These are phyloP conservation scores for Virgularia gustaviana DNA, from an alignment of 92 coral and sea anemone species.

Conservation along the genomic window DNA sequence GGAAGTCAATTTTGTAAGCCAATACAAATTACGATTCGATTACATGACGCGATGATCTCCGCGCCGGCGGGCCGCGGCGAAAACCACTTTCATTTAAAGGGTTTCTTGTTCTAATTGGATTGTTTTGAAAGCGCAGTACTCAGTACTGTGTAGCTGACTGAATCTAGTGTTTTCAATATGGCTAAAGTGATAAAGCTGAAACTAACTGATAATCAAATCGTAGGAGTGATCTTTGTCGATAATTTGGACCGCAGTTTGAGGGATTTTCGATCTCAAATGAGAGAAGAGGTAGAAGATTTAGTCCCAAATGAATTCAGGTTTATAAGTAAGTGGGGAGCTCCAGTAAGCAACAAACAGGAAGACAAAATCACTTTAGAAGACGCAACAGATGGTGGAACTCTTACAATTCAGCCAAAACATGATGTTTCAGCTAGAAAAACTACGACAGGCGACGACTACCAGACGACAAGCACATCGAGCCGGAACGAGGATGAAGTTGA, in stretches of 20 bases:
- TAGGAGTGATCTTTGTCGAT: neutral
- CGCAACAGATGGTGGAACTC: neutral
- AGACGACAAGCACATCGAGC: neutral
- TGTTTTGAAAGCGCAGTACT: too few relatives aligned
- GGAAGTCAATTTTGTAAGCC: too few relatives aligned
- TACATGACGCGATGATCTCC: too few relatives aligned
- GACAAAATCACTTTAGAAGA: neutral
- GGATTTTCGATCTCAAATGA: neutral
- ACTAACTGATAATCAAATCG: too few relatives aligned
- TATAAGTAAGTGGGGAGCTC: slow-evolving; percentile 2
- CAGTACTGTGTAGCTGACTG: too few relatives aligned
- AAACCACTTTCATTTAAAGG: too few relatives aligned
- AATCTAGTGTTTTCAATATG: too few relatives aligned
- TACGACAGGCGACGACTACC: neutral
- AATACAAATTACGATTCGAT: too few relatives aligned
- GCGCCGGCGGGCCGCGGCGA: too few relatives aligned
- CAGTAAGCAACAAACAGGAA: slow-evolving; percentile 2
- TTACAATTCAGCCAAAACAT: neutral
- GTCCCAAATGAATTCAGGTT: slow-evolving; percentile 6
- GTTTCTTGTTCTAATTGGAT: too few relatives aligned
- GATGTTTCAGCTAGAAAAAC: neutral
- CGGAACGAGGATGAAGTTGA: neutral
- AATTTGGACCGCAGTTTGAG: neutral
- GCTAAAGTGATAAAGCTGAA: too few relatives aligned
- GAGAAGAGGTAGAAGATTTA: slow-evolving; percentile 9